These are phyloP conservation scores for Chloroceryle inda DNA, from an alignment of 2,797 vertebrate genomes.

Conservation along the genomic window DNA sequence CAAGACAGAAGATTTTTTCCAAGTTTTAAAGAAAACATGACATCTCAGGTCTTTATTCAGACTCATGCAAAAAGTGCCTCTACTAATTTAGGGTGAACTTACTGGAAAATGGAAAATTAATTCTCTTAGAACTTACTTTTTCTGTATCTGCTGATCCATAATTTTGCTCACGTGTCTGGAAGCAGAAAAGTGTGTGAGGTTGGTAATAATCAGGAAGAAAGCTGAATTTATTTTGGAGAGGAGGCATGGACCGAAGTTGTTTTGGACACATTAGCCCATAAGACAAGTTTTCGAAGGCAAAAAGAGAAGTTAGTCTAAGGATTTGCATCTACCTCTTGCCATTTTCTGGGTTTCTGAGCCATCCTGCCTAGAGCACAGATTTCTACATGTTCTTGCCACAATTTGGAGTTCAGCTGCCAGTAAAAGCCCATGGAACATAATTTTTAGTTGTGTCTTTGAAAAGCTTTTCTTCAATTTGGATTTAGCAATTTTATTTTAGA, in stretches of 20 bases:
- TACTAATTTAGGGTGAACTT: not conserved
- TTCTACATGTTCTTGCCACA: not conserved
- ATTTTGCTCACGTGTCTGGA: not conserved
- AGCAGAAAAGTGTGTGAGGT: not conserved
- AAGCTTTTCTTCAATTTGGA: not conserved
- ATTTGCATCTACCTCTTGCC: not conserved
- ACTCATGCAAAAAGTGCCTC: not conserved
- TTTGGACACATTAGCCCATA: not conserved
- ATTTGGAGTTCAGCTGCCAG: not conserved
- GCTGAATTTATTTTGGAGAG: not conserved
- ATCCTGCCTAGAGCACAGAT: not conserved
- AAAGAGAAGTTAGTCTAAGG: not conserved
- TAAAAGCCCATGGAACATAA: not conserved
- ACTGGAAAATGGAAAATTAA: not conserved
- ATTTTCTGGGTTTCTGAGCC: not conserved
- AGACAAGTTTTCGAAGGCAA: not conserved
- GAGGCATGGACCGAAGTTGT: not conserved
- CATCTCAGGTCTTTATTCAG: not conserved
- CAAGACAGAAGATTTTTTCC: not conserved
- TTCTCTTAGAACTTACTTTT: not conserved
- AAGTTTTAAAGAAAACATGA: not conserved
- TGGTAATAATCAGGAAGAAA: not conserved
- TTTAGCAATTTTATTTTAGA: not conserved
- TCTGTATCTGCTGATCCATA: not conserved
- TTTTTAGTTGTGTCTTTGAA: not conserved